A percentile compares a stretch with the other conserved stretches of the same genome.
Conservation (phyloP, 2,888 invertebrate genomes). For the Mesochorus sp. region DNA sequence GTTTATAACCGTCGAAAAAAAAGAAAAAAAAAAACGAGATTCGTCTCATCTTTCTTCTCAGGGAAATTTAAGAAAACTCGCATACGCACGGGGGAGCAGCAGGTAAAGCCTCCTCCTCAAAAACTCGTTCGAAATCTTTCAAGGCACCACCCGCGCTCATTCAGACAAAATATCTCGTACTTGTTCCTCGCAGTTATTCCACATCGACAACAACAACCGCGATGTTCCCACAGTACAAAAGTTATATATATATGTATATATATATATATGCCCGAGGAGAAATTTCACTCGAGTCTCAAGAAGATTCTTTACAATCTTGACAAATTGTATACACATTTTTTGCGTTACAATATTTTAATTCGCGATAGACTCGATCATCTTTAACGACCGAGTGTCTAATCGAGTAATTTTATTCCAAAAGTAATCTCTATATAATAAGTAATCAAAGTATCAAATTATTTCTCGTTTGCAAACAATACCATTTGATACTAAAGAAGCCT, state of each 20-base stretch:
- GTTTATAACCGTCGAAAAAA: not conserved
- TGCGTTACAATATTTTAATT: not conserved
- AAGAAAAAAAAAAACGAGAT: not conserved
- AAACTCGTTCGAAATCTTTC: constrained; percentile 13
- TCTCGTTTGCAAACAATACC: no score
- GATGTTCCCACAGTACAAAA: constrained; percentile 38
- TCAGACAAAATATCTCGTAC: constrained; percentile 31
- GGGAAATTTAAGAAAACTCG: constrained; percentile 24
- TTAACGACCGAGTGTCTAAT: not conserved
- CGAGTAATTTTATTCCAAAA: not conserved
- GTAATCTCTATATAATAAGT: no score
- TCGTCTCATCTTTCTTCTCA: constrained; percentile 15
- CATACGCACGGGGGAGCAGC: not conserved
- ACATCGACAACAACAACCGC: not conserved
- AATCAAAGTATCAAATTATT: no score
- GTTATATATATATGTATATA: no score
- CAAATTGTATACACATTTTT: not conserved
- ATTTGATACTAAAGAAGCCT: no score
- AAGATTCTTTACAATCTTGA: not conserved
- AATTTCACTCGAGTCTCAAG: constrained; percentile 26
- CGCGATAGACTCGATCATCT: not conserved
- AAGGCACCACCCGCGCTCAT: constrained; percentile 21
- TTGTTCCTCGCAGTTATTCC: constrained; percentile 31
- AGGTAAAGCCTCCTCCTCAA: not conserved
- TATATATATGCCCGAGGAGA: no score